phyloP scores from a whole-genome alignment of 2,797 vertebrate species.

The Liasis olivaceus region DNA sequence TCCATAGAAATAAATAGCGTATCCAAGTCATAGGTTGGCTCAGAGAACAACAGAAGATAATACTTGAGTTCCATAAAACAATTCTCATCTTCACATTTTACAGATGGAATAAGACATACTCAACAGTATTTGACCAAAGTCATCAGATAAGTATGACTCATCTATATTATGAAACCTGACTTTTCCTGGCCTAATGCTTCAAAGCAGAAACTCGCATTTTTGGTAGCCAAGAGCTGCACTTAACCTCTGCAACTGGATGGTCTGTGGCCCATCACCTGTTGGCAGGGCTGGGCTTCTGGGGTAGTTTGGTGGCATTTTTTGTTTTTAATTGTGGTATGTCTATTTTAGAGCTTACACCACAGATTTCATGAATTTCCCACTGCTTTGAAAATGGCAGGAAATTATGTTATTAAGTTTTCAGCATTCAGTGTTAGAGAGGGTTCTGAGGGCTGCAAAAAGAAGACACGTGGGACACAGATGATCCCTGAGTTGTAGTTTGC shows the following conservation, averaged over 20 bases:
- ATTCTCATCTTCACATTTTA: not conserved
- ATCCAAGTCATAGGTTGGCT: not conserved
- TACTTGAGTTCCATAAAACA: not conserved
- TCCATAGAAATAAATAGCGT: not conserved
- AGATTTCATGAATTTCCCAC: not conserved
- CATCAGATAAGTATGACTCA: not conserved
- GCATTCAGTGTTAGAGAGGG: not conserved
- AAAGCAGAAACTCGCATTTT: not conserved
- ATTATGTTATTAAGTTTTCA: not conserved
- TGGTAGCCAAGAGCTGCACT: not conserved
- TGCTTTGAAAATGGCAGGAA: not conserved
- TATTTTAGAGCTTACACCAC: not conserved
- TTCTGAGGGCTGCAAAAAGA: not conserved
- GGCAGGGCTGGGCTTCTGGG: not conserved
- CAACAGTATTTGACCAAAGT: not conserved
- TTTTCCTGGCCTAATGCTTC: not conserved
- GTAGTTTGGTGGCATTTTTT: not conserved
- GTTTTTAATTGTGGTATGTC: not conserved
- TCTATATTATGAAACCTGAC: not conserved
- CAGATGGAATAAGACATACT: not conserved
- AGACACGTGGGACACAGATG: not conserved
- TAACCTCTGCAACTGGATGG: not conserved
- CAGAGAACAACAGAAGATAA: not conserved
- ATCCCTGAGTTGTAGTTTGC: not conserved
- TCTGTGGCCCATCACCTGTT: not conserved